Base-by-base conservation (phyloP, 2,888 invertebrate genomes). In the Drosophila paranaensis region DNA sequence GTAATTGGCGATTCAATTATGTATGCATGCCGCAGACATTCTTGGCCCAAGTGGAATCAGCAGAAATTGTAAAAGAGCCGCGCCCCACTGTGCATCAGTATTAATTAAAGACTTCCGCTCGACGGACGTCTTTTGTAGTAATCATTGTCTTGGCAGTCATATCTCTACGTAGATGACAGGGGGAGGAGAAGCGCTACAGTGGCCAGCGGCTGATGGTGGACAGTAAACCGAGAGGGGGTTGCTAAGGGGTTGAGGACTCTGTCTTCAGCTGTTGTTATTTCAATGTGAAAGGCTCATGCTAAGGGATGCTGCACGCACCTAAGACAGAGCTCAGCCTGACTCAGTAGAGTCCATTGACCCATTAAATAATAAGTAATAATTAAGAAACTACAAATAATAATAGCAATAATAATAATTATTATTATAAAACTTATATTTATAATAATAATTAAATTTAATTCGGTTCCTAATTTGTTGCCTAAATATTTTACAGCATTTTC, bases 31-130 rank as follows among this genome's bases (percentile, higher is more conserved):
- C 58, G 14, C 72, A 58, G 46, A 60, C 48, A 37, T 35, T 45
- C 56, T 42, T 20, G 33, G 43, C 42, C 48, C 39, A 53, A 39
- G 53, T 27, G 63, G 62, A 25, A 60, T 42, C 45, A 37, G 27
- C 42, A 20, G 20, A 42, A 62, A 74, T 75, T 79, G 65, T 71
- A 48, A 58, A 64, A 70, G 50, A 72, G 54, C 54, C 56, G 45
- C 57, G 57, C 50, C 62, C 71, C 69, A 64, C 20, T 58, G 40
- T 63, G 56, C 56, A 48, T 53, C 35, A 65, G 61, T 82, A 89
- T 87, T 87, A 87, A 89, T 88, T 90, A 86, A 89, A 87, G 83
- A 87, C 90, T 88, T 90, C 90, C 88, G 87, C 73, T 74, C 40
- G 62, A 63, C 74, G 73, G 64, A 53, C 37, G 77, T 82, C 82